Evolutionary conservation across 2,797 vertebrate species (phyloP).

Genomic region (Serranus cabrilla): DNA sequence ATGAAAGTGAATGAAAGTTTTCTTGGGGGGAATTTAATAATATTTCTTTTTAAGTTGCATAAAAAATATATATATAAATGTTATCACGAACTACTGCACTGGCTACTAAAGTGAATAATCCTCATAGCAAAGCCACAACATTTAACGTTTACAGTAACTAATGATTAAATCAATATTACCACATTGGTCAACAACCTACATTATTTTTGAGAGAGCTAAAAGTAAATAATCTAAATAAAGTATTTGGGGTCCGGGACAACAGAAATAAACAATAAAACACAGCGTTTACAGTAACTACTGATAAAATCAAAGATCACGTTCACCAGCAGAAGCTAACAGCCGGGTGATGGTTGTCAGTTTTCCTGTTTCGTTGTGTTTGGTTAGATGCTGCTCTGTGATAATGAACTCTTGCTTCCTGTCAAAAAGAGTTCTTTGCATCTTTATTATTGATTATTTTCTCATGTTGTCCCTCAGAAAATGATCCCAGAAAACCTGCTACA

Average conservation of each 20-base stretch:
- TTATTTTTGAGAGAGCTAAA: background rate
- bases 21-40: background rate
- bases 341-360: background rate
- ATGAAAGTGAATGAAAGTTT: too few species aligned
- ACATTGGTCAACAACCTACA: too few species aligned
- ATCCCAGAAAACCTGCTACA: background rate
- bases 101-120: too few species aligned
- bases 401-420: conserved; percentile 21
- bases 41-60: background rate
- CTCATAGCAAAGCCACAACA: too few species aligned
- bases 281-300: too few species aligned
- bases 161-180: too few species aligned
- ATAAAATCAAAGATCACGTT: background rate
- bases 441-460: conserved; percentile 27
- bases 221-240: background rate
- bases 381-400: conserved; percentile 3
- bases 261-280: too few species aligned
- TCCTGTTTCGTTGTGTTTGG: background rate
- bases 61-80: too few species aligned
- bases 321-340: background rate
- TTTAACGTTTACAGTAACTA: too few species aligned
- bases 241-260: too few species aligned
- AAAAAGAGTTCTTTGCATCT: background rate
- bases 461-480: background rate
- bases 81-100: too few species aligned